A percentile compares a stretch with the other conserved stretches of the same genome.
phyloP scores from a whole-genome alignment of 1,140 invertebrate genomes.

The Leptinotarsa undecemlineata region DNA sequence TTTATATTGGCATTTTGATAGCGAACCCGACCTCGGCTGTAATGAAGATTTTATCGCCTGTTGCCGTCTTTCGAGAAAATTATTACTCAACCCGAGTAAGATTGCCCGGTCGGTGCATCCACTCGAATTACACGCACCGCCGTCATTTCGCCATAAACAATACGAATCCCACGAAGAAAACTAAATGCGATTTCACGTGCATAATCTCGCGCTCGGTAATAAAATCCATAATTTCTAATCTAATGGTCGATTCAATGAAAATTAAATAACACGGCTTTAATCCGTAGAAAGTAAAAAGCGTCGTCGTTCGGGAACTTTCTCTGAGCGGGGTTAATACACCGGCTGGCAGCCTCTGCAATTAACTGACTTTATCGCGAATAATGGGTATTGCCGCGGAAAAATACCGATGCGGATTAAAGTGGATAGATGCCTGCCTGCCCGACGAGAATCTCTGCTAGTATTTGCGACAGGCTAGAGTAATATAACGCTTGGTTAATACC shows the following conservation, averaged over 20 bases:
- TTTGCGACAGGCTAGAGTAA: no score
- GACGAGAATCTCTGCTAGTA: no score
- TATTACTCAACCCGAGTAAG: background rate
- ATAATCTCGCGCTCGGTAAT: background rate
- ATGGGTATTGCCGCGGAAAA: background rate
- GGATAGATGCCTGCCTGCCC: no score
- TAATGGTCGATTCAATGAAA: conserved; percentile 12
- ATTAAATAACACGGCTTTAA: conserved; percentile 7
- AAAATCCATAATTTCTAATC: conserved; percentile 22
- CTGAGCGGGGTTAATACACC: conserved; percentile 12
- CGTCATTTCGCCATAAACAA: background rate
- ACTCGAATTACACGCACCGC: background rate
- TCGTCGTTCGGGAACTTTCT: conserved; percentile 18
- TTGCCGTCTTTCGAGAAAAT: background rate
- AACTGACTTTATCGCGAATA: background rate
- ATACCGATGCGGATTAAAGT: background rate
- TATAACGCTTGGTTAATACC: no score
- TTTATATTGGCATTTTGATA: no score
- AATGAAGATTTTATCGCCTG: background rate
- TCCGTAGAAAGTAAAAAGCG: conserved; percentile 23
- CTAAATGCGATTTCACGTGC: conserved; percentile 12
- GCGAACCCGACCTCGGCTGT: background rate
- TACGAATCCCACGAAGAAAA: conserved; percentile 5
- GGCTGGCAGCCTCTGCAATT: background rate
- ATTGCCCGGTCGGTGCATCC: background rate